A percentile compares a stretch with the other conserved stretches of the same genome.
Evolutionary conservation across 2,113 vertebrate genomes (phyloP).

Genomic region (Lates calcarifer): DNA sequence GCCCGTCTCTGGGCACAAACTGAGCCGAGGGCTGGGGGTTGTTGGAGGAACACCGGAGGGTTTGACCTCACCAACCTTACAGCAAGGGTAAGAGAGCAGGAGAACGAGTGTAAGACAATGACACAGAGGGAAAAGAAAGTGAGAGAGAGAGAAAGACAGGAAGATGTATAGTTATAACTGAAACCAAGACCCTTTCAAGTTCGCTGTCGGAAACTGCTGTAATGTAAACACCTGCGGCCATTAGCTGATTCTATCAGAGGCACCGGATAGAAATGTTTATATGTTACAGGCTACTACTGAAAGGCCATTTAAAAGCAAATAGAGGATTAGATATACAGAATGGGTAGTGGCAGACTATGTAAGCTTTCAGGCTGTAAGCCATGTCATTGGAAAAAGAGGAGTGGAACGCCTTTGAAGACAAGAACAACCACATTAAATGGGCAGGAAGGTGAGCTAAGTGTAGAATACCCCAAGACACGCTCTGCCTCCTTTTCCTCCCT

Average conservation of each 20-base stretch:
- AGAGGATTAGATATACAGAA: constrained; percentile 74
- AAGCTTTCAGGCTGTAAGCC: constrained; percentile 62
- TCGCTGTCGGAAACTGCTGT: constrained; percentile 76
- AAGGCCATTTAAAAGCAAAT: constrained; percentile 78
- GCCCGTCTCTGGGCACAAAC: constrained; percentile 76
- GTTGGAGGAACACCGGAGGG: constrained; percentile 55
- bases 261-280: constrained; percentile 82
- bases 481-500: constrained; percentile 57
- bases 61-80: constrained; percentile 68
- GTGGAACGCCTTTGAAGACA: constrained; percentile 71
- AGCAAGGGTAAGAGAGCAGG: constrained; percentile 39
- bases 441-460: constrained; percentile 70
- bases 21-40: constrained; percentile 67
- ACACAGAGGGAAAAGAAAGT: constrained; percentile 32
- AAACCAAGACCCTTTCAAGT: constrained; percentile 78
- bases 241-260: constrained; percentile 81
- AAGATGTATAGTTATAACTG: constrained; percentile 74
- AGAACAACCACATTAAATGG: constrained; percentile 71
- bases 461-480: constrained; percentile 65
- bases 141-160: constrained; percentile 41
- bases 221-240: constrained; percentile 84
- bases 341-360: constrained; percentile 58
- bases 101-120: constrained; percentile 52
- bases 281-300: constrained; percentile 78
- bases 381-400: constrained; percentile 63